A percentile compares a stretch with the other conserved stretches of the same genome.
phyloP scores from a whole-genome alignment of 2,888 invertebrate genomes.

The Hirtodrosophila trivittata region DNA sequence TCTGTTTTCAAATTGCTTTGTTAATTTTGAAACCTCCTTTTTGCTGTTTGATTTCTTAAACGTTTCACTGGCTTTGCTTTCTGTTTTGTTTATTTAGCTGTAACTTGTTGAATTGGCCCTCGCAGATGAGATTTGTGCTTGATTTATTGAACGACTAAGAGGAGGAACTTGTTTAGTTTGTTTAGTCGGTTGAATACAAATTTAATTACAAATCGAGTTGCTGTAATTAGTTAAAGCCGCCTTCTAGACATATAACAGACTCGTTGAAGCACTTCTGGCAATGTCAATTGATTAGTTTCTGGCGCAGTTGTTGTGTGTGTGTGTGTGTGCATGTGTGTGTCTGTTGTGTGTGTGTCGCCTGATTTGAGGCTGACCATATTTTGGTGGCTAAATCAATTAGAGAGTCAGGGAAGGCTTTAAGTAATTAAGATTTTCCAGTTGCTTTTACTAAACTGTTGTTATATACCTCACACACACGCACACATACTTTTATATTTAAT shows the following conservation, averaged over 20 bases:
- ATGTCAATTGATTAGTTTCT: conserved; percentile 11
- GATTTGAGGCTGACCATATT: conserved; percentile 9
- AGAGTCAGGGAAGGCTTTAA: conserved; percentile 30
- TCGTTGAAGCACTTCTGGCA: conserved; percentile 6
- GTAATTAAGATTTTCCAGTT: conserved; percentile 52
- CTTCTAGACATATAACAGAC: conserved; percentile 10
- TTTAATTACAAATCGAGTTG: conserved; percentile 48
- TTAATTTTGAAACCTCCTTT: conserved; percentile 1
- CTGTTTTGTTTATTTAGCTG: conserved; percentile 2
- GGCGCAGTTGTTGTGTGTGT: not conserved
- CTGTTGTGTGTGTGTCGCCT: conserved; percentile 2
- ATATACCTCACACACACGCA: not conserved
- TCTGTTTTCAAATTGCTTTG: conserved; percentile 9
- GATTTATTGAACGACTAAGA: conserved; percentile 27
- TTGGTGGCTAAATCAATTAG: conserved; percentile 57
- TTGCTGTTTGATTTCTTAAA: not conserved
- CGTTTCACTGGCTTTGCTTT: conserved; percentile 5
- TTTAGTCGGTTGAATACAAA: conserved; percentile 16
- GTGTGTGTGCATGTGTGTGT: not conserved
- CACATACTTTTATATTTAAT: no score
- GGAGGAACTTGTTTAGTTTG: conserved; percentile 44
- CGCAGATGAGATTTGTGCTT: conserved; percentile 14
- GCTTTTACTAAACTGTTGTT: not conserved
- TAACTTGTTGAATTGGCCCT: conserved; percentile 11
- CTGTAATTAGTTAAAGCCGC: conserved; percentile 52